These are phyloP conservation scores for Ladona fulva DNA, from an alignment of 1,140 invertebrate species.

Conservation along the genomic window DNA sequence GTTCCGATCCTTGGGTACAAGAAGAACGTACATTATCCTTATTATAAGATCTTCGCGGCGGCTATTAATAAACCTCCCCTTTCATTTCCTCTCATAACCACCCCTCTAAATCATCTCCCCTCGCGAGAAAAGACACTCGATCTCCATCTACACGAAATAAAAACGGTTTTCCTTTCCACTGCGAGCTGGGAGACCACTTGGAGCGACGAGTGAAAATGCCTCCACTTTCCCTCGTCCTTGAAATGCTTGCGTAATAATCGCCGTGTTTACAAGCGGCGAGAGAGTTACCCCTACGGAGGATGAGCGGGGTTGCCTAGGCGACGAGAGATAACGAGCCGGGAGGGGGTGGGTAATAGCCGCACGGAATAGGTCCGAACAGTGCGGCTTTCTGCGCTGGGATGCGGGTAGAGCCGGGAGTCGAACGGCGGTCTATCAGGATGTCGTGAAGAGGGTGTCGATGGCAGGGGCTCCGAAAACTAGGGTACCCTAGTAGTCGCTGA, in stretches of 20 bases:
- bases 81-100: neutral
- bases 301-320: neutral
- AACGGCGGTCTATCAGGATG: too few relatives aligned
- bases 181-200: neutral
- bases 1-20: too few relatives aligned
- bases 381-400: too few relatives aligned
- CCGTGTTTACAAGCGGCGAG: neutral
- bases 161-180: neutral
- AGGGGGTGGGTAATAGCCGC: neutral
- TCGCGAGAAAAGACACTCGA: too few relatives aligned
- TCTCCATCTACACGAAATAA: too few relatives aligned
- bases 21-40: too few relatives aligned
- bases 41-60: too few relatives aligned
- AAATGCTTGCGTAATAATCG: constrained; percentile 3
- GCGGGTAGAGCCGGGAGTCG: too few relatives aligned
- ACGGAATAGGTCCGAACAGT: too few relatives aligned
- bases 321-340: neutral
- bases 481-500: too few relatives aligned
- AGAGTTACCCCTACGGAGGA: neutral
- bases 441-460: neutral
- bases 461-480: too few relatives aligned
- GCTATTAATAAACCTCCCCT: neutral
- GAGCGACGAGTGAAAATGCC: neutral
- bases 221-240: neutral
- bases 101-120: neutral